Evolutionary conservation across 2,113 vertebrate genomes (phyloP), one percentile per base, ranked within the genome.

Genomic region (Sus scrofa): DNA sequence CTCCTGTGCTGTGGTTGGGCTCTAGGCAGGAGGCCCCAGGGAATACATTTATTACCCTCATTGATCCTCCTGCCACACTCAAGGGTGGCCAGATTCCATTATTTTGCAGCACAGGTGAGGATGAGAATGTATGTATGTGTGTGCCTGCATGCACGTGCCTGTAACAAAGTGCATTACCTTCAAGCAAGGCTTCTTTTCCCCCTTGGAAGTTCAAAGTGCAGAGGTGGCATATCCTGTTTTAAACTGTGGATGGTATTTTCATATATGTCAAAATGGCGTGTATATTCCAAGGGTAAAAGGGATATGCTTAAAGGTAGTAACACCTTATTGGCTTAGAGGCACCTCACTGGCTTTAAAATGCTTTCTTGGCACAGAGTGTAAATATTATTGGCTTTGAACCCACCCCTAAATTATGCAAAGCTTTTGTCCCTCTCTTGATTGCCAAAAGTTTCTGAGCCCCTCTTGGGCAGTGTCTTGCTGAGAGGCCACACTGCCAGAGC

Each of bases 271-370:
- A 98, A 98, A 91, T 93, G 93, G 85, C 52, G 32, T 94, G 98
- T 97, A 97, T 97, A 98, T 97, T 97, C 96, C 96, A 94, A 98
- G 97, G 96, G 96, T 88, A 98, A 98, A 92, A 98, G 93, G 91
- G 83, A 94, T 93, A 84, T 52, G 87, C 56, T 91, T 97, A 94
- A 97, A 98, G 93, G 95, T 97, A 98, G 96, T 97, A 98, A 94
- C 81, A 96, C 91, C 97, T 98, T 95, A 96, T 93, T 97, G 97
- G 97, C 95, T 97, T 97, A 94, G 97, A 97, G 97, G 96, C 96
- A 98, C 96, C 96, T 98, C 96, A 95, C 94, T 96, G 93, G 78
- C 97, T 98, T 97, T 98, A 96, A 98, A 97, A 97, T 89, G 86
- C 95, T 97, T 98, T 96, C 95, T 91, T 98, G 98, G 97, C 97